Evolutionary conservation across 2,888 invertebrate genomes (phyloP).

Genomic region (Tolmerus cingulatus): DNA sequence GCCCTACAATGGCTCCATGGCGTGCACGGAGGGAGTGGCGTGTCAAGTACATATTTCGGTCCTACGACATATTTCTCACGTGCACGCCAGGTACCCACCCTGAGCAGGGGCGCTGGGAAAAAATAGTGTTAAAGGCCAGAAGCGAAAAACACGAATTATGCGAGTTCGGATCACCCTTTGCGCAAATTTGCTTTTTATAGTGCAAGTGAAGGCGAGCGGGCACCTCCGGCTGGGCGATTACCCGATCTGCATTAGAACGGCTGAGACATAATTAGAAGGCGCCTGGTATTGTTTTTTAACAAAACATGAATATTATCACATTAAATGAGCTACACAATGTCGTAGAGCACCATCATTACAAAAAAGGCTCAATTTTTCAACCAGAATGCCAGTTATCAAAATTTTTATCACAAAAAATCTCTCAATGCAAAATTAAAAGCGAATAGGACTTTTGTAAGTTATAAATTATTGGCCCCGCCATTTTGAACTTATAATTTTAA

Average conservation of each 20-base stretch:
- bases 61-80: not conserved
- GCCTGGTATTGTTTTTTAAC: not conserved
- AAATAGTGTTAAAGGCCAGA: not conserved
- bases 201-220: not conserved
- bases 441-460: no score
- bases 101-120: not conserved
- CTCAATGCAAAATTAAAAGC: no score
- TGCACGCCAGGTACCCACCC: not conserved
- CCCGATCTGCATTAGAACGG: not conserved
- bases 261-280: not conserved
- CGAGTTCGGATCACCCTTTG: not conserved
- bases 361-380: no score
- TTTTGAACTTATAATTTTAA: no score
- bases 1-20: not conserved
- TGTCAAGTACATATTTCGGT: constrained; percentile 2
- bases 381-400: no score
- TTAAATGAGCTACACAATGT: no score
- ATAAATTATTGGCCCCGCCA: no score
- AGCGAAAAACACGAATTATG: not conserved
- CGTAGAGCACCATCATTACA: no score
- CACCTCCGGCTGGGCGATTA: not conserved
- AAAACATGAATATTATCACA: not conserved
- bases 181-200: constrained; percentile 9
- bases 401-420: no score
- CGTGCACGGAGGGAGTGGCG: not conserved